Percentiles rank a stretch among this genome's conserved stretches.
Conservation (phyloP, 2,113 vertebrate species). For the Mormyrus iriodes region DNA sequence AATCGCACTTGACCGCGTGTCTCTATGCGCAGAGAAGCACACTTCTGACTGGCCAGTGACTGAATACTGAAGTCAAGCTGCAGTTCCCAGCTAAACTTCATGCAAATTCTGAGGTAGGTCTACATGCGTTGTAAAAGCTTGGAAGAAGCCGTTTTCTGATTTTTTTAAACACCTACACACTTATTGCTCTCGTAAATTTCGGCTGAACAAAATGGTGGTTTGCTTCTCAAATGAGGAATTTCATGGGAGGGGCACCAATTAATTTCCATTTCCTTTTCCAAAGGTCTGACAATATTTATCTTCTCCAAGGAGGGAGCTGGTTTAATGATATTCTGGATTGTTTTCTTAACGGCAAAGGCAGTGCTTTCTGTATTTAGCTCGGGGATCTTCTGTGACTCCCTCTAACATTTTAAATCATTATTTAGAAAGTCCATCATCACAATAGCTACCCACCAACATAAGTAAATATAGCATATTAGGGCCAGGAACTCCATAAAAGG, state of each 20-base stretch:
- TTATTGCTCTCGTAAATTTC: neutral
- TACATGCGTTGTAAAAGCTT: neutral
- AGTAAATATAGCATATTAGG: neutral
- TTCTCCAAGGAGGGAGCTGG: neutral
- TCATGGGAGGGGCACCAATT: conserved; percentile 1
- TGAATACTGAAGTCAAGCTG: neutral
- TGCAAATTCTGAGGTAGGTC: neutral
- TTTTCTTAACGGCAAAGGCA: neutral
- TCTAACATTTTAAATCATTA: neutral
- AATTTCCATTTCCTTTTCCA: neutral
- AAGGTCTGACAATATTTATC: neutral
- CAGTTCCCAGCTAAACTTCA: neutral
- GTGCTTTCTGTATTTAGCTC: neutral
- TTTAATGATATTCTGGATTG: neutral
- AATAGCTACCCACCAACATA: neutral
- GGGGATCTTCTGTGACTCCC: neutral
- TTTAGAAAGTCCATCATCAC: neutral
- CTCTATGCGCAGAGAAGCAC: neutral
- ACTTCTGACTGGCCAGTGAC: neutral
- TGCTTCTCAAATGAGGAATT: neutral
- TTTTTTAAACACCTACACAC: neutral
- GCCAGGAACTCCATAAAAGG: neutral
- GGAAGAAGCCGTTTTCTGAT: neutral
- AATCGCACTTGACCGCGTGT: neutral
- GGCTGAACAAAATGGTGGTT: neutral